A percentile compares a stretch with the other conserved stretches of the same genome.
Evolutionary conservation across 1,140 invertebrate species (phyloP).

Genomic region (Cecropterus lyciades): DNA sequence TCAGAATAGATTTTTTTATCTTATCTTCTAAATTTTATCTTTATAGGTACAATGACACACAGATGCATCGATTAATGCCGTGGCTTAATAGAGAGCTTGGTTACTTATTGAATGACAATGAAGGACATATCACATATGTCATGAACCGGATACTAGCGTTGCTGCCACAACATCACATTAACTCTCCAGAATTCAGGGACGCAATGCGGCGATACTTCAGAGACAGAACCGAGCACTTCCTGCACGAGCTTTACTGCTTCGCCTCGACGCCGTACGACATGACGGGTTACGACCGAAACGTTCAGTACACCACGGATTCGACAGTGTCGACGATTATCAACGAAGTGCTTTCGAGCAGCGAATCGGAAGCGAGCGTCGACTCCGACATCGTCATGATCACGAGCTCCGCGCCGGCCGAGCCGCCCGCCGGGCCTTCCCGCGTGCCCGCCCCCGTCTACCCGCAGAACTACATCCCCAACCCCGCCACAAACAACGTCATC

Average conservation of each 20-base stretch:
- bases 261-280: conserved; percentile 94
- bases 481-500: conserved; percentile 57
- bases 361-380: conserved; percentile 71
- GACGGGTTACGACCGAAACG: conserved; percentile 88
- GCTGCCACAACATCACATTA: conserved; percentile 89
- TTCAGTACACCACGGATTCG: conserved; percentile 80
- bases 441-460: conserved; percentile 58
- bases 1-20: background rate
- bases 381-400: conserved; percentile 77
- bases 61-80: conserved; percentile 91
- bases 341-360: conserved; percentile 74
- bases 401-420: conserved; percentile 55
- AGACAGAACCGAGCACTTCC: conserved; percentile 90
- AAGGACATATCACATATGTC: conserved; percentile 87
- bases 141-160: conserved; percentile 88
- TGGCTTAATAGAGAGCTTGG: conserved; percentile 95
- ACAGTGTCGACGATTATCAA: conserved; percentile 67
- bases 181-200: conserved; percentile 89
- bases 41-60: conserved; percentile 90
- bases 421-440: conserved; percentile 60
- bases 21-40: conserved; percentile 38
- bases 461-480: conserved; percentile 56
- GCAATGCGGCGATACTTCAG: conserved; percentile 85
- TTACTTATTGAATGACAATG: conserved; percentile 87
- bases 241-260: conserved; percentile 95